A percentile compares a stretch with the other conserved stretches of the same genome.
phyloP scores from a whole-genome alignment of 2,113 vertebrate genomes.

The Eublepharis macularius region DNA sequence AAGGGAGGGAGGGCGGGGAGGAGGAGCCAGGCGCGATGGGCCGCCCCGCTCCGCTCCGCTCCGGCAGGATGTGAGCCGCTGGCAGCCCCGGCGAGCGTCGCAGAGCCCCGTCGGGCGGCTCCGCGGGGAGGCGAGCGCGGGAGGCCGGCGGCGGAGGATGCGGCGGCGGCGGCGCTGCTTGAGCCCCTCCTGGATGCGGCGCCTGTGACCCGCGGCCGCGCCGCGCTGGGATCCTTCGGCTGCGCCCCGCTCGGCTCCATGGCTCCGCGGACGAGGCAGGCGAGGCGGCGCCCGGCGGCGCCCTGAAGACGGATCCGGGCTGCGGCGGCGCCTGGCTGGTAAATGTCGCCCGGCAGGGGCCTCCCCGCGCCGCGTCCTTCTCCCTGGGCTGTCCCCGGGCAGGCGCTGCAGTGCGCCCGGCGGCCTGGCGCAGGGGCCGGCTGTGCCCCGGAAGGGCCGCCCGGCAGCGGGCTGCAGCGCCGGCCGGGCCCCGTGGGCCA shows the following conservation, averaged over 20 bases:
- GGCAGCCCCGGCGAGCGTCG: background rate
- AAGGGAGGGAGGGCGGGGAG: background rate
- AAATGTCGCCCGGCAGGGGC: background rate
- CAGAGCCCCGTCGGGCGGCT: background rate
- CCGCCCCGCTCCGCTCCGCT: background rate
- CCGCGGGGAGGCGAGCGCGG: background rate
- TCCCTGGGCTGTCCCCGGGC: no score
- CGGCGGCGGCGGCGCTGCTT: background rate
- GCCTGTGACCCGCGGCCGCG: no score
- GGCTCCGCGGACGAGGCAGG: background rate
- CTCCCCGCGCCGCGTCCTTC: no score
- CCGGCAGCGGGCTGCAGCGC: no score
- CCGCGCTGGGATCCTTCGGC: background rate
- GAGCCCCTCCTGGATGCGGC: background rate
- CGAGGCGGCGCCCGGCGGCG: background rate
- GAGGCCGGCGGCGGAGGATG: background rate
- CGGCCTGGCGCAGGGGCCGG: no score
- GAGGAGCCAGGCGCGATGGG: background rate
- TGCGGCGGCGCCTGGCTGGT: conserved; percentile 1
- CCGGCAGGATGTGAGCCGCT: background rate
- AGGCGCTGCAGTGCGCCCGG: no score
- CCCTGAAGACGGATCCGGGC: background rate
- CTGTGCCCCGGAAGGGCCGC: no score
- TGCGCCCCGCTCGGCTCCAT: background rate
- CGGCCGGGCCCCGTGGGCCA: no score